phyloP scores from a whole-genome alignment of 2,797 vertebrate genomes.

The Sarcophilus harrisii region DNA sequence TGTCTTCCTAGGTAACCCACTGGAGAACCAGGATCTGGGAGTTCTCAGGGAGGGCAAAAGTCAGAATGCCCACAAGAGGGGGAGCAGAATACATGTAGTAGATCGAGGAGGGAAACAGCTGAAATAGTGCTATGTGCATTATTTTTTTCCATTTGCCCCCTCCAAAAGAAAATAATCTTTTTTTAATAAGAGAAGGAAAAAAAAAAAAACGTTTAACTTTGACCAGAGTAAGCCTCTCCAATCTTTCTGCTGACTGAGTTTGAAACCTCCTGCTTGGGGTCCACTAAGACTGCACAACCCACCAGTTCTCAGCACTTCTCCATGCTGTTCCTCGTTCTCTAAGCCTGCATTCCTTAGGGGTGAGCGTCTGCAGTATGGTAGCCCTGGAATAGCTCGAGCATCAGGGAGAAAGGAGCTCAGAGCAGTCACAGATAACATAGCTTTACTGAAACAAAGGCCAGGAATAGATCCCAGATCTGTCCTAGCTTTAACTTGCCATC shows the following conservation, averaged over 20 bases:
- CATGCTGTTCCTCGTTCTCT: background rate
- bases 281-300: conserved; percentile 51
- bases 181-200: conserved; percentile 46
- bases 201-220: conserved; percentile 69
- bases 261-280: conserved; percentile 59
- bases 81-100: conserved; percentile 48
- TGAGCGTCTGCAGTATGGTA: background rate
- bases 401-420: background rate
- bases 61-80: conserved; percentile 43
- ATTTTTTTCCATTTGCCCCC: background rate
- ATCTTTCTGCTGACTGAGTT: conserved; percentile 64
- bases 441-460: background rate
- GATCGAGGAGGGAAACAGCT: conserved; percentile 41
- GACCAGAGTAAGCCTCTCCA: conserved; percentile 53
- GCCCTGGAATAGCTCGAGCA: conserved; percentile 18
- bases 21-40: conserved; percentile 27
- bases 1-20: conserved; percentile 61
- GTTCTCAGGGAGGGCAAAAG: conserved; percentile 44
- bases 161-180: background rate
- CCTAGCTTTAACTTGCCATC: background rate
- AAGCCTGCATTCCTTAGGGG: background rate
- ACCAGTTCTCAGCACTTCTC: conserved; percentile 47
- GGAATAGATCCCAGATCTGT: conserved; percentile 7
- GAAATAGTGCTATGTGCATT: conserved; percentile 50
- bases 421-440: background rate